Conservation (phyloP, 2,797 vertebrate species). For the Arnoldichthys spilopterus region DNA sequence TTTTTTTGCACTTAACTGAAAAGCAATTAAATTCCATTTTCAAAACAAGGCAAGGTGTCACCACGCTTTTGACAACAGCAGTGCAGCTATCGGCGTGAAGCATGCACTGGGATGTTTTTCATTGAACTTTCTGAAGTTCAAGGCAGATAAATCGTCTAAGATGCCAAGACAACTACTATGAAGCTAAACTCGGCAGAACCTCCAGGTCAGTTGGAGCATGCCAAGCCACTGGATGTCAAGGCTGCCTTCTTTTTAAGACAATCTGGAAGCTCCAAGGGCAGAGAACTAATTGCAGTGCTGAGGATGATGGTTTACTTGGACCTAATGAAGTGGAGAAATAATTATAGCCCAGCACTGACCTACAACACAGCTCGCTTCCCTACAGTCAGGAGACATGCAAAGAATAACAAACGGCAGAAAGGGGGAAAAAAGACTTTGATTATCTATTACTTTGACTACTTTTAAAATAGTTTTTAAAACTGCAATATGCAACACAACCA, state of each 20-base stretch:
- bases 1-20: background rate
- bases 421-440: background rate
- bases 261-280: slow-evolving; percentile 81
- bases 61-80: background rate
- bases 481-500: background rate
- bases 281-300: slow-evolving; percentile 78
- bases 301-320: slow-evolving; percentile 80
- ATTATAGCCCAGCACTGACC: slow-evolving; percentile 82
- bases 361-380: slow-evolving; percentile 77
- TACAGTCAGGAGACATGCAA: slow-evolving; percentile 67
- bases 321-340: slow-evolving; percentile 86
- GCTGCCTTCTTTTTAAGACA: slow-evolving; percentile 79
- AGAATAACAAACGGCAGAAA: slow-evolving; percentile 31
- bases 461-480: background rate
- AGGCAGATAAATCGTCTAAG: background rate
- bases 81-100: background rate
- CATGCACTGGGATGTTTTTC: background rate
- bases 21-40: background rate
- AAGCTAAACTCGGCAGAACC: slow-evolving; percentile 30
- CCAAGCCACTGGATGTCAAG: slow-evolving; percentile 74
- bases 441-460: background rate
- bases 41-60: background rate
- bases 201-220: slow-evolving; percentile 29
- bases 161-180: slow-evolving; percentile 15
- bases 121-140: background rate